phyloP scores from a whole-genome alignment of 2,888 invertebrate genomes.

The Hydrotaea cyrtoneurina region DNA sequence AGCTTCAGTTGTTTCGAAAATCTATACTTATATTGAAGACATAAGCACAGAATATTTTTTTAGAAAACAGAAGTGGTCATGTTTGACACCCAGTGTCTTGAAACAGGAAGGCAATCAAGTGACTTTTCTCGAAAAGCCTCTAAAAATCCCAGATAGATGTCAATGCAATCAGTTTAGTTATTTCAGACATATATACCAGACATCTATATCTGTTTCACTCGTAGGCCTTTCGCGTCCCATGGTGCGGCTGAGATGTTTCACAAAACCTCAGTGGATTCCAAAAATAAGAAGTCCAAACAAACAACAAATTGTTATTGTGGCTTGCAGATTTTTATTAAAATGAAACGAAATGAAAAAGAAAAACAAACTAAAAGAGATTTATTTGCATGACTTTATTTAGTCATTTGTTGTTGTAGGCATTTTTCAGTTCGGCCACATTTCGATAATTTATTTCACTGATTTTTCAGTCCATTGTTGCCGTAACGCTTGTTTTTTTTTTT shows the following conservation, averaged over 20 bases:
- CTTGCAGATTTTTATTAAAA: conserved; percentile 37
- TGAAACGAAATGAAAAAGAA: not conserved
- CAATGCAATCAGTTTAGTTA: too few relatives aligned
- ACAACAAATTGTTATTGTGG: conserved; percentile 14
- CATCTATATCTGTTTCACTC: too few relatives aligned
- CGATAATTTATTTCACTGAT: conserved; percentile 56
- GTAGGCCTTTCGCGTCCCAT: conserved; percentile 8
- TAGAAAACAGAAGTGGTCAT: too few relatives aligned
- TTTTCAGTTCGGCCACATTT: conserved; percentile 29
- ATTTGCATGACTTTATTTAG: conserved; percentile 63
- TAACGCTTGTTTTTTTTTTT: not conserved
- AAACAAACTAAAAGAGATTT: conserved; percentile 37
- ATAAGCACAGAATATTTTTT: too few relatives aligned
- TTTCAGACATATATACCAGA: too few relatives aligned
- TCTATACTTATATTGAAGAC: too few relatives aligned
- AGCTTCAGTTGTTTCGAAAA: too few relatives aligned
- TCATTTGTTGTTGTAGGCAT: conserved; percentile 42
- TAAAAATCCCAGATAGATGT: too few relatives aligned
- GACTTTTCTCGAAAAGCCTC: too few relatives aligned
- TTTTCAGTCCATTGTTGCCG: conserved; percentile 27
- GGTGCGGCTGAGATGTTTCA: conserved; percentile 27
- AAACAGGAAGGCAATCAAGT: too few relatives aligned
- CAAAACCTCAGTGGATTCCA: not conserved
- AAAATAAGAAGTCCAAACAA: conserved; percentile 13
- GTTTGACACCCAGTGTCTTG: too few relatives aligned